phyloP scores from a whole-genome alignment of 2,113 vertebrate species.

The Centropus bengalensis region DNA sequence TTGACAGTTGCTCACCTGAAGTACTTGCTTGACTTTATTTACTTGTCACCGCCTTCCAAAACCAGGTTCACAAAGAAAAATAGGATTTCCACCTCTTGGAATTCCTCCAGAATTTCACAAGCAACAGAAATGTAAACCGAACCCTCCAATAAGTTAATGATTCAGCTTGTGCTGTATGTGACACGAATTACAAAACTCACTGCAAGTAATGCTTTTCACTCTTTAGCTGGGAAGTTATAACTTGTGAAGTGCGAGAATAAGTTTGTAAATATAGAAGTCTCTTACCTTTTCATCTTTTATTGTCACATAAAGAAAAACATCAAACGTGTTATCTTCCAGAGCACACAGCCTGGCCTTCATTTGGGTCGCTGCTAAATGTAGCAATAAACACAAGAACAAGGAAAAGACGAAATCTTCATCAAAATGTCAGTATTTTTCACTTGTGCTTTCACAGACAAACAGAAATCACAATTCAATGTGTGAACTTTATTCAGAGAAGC shows the following conservation, averaged over 20 bases:
- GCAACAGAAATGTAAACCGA: neutral
- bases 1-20: neutral
- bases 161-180: neutral
- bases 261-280: neutral
- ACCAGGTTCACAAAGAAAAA: neutral
- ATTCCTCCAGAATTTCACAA: neutral
- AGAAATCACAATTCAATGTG: neutral
- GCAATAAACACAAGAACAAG: neutral
- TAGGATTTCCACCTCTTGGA: neutral
- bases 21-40: neutral
- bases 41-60: neutral
- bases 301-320: slow-evolving; percentile 87
- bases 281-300: slow-evolving; percentile 85
- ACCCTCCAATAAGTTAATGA: neutral
- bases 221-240: neutral
- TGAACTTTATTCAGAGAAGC: neutral
- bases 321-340: slow-evolving; percentile 71
- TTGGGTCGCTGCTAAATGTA: slow-evolving; percentile 75
- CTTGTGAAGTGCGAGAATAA: neutral
- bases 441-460: neutral
- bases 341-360: slow-evolving; percentile 83
- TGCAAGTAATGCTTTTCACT: neutral
- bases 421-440: neutral
- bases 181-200: neutral
- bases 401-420: neutral